Conservation (phyloP, 2,797 vertebrate genomes). For the Neoniphon sammara region DNA sequence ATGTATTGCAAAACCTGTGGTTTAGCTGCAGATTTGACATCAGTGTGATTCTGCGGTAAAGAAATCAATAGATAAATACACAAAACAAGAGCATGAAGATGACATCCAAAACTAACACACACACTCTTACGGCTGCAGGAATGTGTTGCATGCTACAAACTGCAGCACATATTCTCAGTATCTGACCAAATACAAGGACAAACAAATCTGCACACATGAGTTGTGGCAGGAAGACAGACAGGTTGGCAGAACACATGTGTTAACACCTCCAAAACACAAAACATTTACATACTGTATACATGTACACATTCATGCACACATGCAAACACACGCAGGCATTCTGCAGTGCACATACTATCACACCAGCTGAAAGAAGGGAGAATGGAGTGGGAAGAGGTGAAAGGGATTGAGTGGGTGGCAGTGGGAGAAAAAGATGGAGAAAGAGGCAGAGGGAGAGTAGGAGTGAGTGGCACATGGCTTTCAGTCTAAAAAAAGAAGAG, state of each 20-base stretch:
- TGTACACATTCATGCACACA: conserved; percentile 23
- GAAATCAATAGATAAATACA: conserved; percentile 18
- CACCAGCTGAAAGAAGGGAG: conserved; percentile 71
- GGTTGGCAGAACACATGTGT: conserved; percentile 67
- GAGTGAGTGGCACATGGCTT: conserved; percentile 88
- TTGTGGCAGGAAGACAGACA: conserved; percentile 59
- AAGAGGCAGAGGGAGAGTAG: conserved; percentile 85
- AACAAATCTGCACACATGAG: conserved; percentile 42
- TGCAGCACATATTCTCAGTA: conserved; percentile 46
- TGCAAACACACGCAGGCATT: conserved; percentile 53
- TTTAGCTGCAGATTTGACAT: conserved; percentile 23
- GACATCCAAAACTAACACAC: neutral
- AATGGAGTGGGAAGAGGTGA: conserved; percentile 80
- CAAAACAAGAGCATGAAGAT: conserved; percentile 11
- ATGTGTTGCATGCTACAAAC: conserved; percentile 37
- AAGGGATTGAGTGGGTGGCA: conserved; percentile 82
- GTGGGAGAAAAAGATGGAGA: conserved; percentile 84
- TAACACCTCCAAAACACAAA: conserved; percentile 27
- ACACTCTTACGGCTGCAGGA: conserved; percentile 36
- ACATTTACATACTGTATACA: conserved; percentile 10
- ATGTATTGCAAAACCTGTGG: conserved; percentile 36
- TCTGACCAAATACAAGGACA: conserved; percentile 44
- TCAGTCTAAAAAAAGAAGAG: conserved; percentile 85
- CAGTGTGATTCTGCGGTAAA: conserved; percentile 30
- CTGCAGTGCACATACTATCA: conserved; percentile 68